phyloP scores from a whole-genome alignment of 2,888 invertebrate species.

The Tetrapedia diversipes region DNA sequence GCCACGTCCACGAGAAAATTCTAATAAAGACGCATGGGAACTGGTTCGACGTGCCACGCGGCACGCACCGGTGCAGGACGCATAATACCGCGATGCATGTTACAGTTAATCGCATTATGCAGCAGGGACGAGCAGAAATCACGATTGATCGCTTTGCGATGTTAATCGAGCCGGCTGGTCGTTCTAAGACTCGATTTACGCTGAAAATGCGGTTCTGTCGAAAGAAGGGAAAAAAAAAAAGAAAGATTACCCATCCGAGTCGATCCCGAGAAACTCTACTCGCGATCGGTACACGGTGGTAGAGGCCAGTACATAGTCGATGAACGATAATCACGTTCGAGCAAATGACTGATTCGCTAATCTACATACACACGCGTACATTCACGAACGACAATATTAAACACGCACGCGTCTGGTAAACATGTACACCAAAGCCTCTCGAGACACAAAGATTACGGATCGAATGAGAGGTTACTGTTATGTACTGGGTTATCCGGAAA shows the following conservation, averaged over 20 bases:
- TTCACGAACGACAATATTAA: conserved; percentile 23
- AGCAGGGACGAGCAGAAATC: conserved; percentile 50
- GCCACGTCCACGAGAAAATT: conserved; percentile 24
- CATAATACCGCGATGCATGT: conserved; percentile 40
- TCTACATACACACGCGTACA: conserved; percentile 11
- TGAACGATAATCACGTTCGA: conserved; percentile 40
- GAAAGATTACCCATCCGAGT: conserved; percentile 26
- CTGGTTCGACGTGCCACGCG: conserved; percentile 37
- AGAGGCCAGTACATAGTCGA: conserved; percentile 22
- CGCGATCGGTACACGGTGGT: conserved; percentile 10
- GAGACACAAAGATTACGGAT: conserved; percentile 6
- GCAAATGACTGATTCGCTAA: conserved; percentile 14
- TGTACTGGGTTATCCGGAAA: no score
- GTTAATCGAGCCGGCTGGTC: conserved; percentile 31
- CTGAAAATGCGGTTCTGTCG: conserved; percentile 1
- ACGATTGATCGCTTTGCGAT: conserved; percentile 42
- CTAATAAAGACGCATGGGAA: conserved; percentile 49
- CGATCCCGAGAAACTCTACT: conserved; percentile 21
- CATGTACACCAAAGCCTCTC: neutral
- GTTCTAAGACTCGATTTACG: conserved; percentile 6
- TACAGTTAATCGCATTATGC: conserved; percentile 61
- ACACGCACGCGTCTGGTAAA: neutral
- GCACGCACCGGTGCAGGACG: conserved; percentile 27
- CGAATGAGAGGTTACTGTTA: neutral
- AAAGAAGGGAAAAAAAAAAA: neutral